Percentiles rank a stretch among this genome's conserved stretches.
These are phyloP conservation scores for Sylvilagus bachmani DNA, from an alignment of 2,113 vertebrate genomes.

Conservation along the genomic window DNA sequence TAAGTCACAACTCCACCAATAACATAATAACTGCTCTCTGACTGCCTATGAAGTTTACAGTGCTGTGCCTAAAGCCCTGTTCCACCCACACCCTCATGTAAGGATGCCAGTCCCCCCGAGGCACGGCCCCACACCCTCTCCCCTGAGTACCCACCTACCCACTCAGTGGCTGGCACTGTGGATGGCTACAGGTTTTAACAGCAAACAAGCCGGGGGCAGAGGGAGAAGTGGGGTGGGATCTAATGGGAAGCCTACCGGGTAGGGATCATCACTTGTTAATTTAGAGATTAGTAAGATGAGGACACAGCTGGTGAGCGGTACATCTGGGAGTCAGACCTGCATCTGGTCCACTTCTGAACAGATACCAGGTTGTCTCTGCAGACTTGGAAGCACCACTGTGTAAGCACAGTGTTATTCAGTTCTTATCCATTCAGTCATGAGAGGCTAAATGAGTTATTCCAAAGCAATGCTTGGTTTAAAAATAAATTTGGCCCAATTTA, in stretches of 20 bases:
- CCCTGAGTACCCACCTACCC: neutral
- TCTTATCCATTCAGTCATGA: neutral
- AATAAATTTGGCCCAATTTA: neutral
- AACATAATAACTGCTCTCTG: neutral
- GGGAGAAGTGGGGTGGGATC: neutral
- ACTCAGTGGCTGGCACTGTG: neutral
- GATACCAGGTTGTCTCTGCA: neutral
- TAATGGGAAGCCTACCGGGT: accelerated
- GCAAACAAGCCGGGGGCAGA: neutral
- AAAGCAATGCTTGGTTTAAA: neutral
- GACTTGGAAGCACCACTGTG: neutral
- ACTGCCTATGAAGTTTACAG: neutral
- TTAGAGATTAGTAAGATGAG: neutral
- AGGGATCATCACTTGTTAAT: neutral
- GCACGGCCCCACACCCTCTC: accelerated
- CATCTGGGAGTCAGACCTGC: neutral
- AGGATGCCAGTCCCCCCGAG: neutral
- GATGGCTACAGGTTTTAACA: too few species aligned
- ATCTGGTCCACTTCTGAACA: neutral
- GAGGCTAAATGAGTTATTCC: neutral
- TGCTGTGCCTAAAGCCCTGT: neutral
- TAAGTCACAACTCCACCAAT: neutral
- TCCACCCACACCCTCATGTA: accelerated
- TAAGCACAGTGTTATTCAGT: neutral
- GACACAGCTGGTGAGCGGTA: too few species aligned